Base-by-base conservation (phyloP, 2,113 vertebrate species). In the Gallinago paraguaiae region DNA sequence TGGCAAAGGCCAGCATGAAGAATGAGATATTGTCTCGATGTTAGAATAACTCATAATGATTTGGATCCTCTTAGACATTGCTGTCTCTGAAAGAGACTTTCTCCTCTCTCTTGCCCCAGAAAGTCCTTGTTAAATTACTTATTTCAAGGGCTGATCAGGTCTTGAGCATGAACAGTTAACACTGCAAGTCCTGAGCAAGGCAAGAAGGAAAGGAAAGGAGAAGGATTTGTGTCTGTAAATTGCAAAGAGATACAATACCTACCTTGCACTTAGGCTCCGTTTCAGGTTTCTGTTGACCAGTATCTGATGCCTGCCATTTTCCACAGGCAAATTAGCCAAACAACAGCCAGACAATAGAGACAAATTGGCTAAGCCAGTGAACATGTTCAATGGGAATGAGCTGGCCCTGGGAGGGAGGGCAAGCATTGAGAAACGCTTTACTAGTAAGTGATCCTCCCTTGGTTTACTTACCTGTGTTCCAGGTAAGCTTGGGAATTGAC, bases 251-350 rank as follows among this genome's bases (percentile, higher is more conserved):
- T 94, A 93, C 82, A 96, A 94, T 93, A 82, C 84, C 59, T 54
- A 80, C 83, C 84, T 84, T 95, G 93, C 91, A 87, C 94, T 91
- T 91, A 84, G 17, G 70, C 77, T 78, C 45, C 70, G 96, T 95
- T 90, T 97, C 95, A 95, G 60, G 89, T 98, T 97, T 97, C 96
- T 50, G 60, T 65, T 24, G 87, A 91, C 46, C 63, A 96, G 77
- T 96, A 97, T 93, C 85, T 39, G 96, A 97, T 96, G 96, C 39
- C 23, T 88, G 88, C 82, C 64, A 56, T 96, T 97, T 97, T 96
- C 94, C 92, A 89, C 41, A 94, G 85, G 63, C 46, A 82, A 97
- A 96, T 97, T 96, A 97, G 93, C 70, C 45, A 45, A 95, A 96
- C 94, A 97, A 90, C 92, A 86, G 57, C 45, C 50, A 90, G 91